Conservation (phyloP, 2,888 invertebrate genomes). For the Lymantria monacha region DNA sequence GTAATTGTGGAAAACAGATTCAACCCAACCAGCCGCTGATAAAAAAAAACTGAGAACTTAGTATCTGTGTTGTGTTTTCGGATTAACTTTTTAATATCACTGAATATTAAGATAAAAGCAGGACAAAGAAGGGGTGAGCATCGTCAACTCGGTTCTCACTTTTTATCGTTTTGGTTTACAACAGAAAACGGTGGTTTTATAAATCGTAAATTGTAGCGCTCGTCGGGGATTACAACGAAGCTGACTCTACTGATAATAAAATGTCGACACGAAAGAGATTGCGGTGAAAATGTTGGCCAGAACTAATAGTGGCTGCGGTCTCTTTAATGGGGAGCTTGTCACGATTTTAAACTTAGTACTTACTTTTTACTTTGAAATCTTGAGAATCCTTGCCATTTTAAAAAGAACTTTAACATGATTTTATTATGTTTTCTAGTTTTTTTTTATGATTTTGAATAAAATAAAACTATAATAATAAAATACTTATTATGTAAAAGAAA, state of each 20-base stretch:
- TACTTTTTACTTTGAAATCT: too few species aligned
- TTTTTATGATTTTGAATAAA: too few species aligned
- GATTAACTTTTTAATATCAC: constrained; percentile 61
- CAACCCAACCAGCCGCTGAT: constrained; percentile 23
- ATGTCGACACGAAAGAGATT: constrained; percentile 75
- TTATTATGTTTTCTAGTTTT: too few species aligned
- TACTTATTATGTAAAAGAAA: too few species aligned
- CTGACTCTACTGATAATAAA: constrained; percentile 76
- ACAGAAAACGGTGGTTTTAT: constrained; percentile 61
- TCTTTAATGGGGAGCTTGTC: constrained; percentile 56
- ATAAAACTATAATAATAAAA: too few species aligned
- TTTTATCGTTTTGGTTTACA: constrained; percentile 64
- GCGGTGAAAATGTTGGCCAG: constrained; percentile 49
- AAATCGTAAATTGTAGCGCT: constrained; percentile 72
- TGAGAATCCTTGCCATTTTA: too few species aligned
- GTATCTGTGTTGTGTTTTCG: constrained; percentile 41
- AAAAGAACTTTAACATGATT: too few species aligned
- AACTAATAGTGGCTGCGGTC: constrained; percentile 55
- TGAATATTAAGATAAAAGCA: constrained; percentile 56
- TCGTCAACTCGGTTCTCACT: constrained; percentile 41
- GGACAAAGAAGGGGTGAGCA: constrained; percentile 43
- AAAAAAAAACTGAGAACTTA: constrained; percentile 32
- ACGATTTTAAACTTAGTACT: constrained; percentile 4
- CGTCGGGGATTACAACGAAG: constrained; percentile 66
- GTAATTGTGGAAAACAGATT: constrained; percentile 8